A percentile compares a stretch with the other conserved stretches of the same genome.
phyloP scores from a whole-genome alignment of 2,113 vertebrate species.

The Pantherophis guttatus region DNA sequence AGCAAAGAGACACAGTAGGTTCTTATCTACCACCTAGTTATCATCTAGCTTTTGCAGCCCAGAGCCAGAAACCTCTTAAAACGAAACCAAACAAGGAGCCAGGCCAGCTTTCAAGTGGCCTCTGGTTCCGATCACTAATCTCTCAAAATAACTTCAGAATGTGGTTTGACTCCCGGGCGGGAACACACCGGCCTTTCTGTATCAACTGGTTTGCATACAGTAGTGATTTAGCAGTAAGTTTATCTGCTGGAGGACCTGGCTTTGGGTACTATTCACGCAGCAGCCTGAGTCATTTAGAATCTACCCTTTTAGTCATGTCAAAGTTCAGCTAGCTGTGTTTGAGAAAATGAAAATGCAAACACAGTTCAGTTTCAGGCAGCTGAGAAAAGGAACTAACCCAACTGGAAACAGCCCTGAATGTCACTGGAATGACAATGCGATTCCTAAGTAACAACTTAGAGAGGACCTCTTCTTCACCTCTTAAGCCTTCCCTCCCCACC shows the following conservation, averaged over 20 bases:
- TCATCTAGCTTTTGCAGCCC: background rate
- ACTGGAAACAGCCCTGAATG: background rate
- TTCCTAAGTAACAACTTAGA: slow-evolving; percentile 8
- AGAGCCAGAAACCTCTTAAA: background rate
- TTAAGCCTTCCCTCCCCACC: background rate
- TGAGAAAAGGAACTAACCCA: slow-evolving; percentile 30
- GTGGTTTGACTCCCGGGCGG: background rate
- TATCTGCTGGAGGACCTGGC: slow-evolving; percentile 19
- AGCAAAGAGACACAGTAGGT: background rate
- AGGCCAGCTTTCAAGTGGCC: background rate
- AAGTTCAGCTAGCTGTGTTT: background rate
- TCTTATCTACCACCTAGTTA: background rate
- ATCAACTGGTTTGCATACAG: background rate
- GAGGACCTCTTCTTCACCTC: slow-evolving; percentile 4
- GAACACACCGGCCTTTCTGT: background rate
- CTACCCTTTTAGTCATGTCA: slow-evolving; percentile 25
- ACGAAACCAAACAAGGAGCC: background rate
- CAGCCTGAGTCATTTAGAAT: slow-evolving; percentile 16
- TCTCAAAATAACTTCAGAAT: background rate
- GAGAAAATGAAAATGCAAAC: slow-evolving; percentile 40
- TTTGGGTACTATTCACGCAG: background rate
- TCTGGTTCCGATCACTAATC: slow-evolving; percentile 4
- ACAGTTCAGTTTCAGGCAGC: slow-evolving; percentile 11
- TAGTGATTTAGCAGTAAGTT: slow-evolving; percentile 33
- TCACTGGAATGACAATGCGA: background rate